phyloP scores from a whole-genome alignment of 2,797 vertebrate species.

The Esox masquinongy region DNA sequence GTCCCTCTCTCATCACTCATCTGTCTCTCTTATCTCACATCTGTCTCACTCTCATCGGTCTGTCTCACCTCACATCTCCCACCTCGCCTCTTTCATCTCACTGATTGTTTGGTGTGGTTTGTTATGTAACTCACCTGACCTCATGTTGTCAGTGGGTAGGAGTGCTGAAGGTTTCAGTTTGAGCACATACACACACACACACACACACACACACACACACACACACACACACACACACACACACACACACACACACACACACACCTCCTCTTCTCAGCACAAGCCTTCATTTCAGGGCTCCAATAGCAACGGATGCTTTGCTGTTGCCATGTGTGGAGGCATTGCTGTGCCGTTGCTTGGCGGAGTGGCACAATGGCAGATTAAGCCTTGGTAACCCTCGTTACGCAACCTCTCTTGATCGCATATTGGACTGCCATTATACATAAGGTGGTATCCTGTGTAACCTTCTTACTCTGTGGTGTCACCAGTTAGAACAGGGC shows the following conservation, averaged over 20 bases:
- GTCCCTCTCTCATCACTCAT: too few species aligned
- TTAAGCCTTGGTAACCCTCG: neutral
- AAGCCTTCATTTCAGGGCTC: neutral
- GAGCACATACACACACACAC: too few species aligned
- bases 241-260: constrained; percentile 2
- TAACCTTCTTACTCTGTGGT: neutral
- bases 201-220: neutral
- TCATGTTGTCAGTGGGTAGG: neutral
- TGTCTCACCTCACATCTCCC: neutral
- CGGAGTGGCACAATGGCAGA: neutral
- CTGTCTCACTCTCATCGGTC: too few species aligned
- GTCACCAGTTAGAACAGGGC: neutral
- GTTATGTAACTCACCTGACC: constrained; percentile 6
- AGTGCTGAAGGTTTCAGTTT: neutral
- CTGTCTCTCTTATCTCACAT: too few species aligned
- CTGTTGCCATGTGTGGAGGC: neutral
- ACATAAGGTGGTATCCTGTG: neutral
- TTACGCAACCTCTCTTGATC: constrained; percentile 9
- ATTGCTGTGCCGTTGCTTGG: neutral
- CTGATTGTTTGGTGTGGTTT: neutral
- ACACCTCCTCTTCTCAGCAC: neutral
- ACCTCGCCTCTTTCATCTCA: constrained; percentile 14
- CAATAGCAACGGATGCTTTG: neutral
- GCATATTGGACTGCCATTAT: constrained; percentile 8
- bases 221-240: constrained; percentile 4